phyloP scores from a whole-genome alignment of 2,888 invertebrate genomes.

The Macrosoma leucophasiata region DNA sequence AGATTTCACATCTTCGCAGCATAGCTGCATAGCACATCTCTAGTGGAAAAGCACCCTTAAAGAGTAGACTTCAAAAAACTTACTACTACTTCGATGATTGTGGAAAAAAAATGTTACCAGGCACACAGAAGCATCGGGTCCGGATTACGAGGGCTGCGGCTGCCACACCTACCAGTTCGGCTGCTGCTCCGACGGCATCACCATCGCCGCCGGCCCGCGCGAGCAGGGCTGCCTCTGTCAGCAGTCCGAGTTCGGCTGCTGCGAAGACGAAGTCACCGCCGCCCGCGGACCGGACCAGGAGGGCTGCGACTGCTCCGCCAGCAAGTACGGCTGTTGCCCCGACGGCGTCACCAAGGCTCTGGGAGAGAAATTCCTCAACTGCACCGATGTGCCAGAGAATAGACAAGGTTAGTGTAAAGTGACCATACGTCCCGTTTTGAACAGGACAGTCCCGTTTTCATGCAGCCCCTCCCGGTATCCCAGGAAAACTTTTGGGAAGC shows the following conservation, averaged over 20 bases:
- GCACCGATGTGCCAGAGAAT: conserved; percentile 80
- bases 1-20: no score
- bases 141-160: conserved; percentile 87
- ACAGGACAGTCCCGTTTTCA: no score
- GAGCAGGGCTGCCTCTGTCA: conserved; percentile 84
- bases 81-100: no score
- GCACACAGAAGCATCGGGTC: conserved; percentile 84
- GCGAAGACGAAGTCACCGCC: conserved; percentile 87
- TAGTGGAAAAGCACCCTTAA: no score
- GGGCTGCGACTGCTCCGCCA: conserved; percentile 89
- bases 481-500: no score
- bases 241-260: conserved; percentile 86
- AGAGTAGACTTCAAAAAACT: no score
- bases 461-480: no score
- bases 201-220: conserved; percentile 80
- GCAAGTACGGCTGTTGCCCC: conserved; percentile 89
- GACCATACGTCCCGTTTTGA: no score
- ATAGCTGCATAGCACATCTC: no score
- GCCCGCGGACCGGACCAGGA: conserved; percentile 84
- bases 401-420: conserved; percentile 77
- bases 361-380: conserved; percentile 90
- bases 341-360: conserved; percentile 86
- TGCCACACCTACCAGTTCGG: conserved; percentile 92
- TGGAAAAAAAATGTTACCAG: no score
- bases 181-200: conserved; percentile 90